Percentiles rank a stretch among this genome's conserved stretches.
Conservation (phyloP, 2,888 invertebrate genomes). For the Frankliniella fusca region DNA sequence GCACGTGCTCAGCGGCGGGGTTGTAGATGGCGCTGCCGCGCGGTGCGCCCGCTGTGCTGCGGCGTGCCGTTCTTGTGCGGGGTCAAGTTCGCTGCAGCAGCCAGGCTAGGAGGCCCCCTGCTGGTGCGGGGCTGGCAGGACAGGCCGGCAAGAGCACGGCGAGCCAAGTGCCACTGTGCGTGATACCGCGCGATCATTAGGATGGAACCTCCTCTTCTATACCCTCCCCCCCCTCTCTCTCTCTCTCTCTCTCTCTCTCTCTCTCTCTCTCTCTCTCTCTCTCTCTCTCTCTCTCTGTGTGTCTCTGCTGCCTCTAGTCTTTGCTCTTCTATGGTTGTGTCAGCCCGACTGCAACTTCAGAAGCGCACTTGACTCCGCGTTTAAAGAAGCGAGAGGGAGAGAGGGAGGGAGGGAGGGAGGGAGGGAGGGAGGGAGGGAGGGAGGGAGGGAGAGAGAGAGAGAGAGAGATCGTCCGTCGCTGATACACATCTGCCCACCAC, state of each 20-base stretch:
- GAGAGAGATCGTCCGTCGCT: background rate
- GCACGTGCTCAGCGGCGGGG: too few species aligned
- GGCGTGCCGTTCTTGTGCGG: background rate
- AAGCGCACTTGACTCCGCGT: too few species aligned
- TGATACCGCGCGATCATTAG: background rate
- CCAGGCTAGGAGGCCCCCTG: background rate
- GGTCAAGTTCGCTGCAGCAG: background rate
- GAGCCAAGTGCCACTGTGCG: slow-evolving; percentile 7
- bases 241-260: too few species aligned
- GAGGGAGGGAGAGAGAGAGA: background rate
- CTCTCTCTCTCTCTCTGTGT: too few species aligned
- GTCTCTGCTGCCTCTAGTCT: too few species aligned
- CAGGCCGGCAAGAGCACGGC: background rate
- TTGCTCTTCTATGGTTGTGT: too few species aligned
- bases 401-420: background rate
- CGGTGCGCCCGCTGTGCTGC: too few species aligned
- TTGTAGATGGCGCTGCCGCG: too few species aligned
- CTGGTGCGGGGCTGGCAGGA: background rate
- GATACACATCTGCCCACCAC: too few species aligned
- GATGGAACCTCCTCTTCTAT: background rate
- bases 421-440: background rate
- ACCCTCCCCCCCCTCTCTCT: too few species aligned
- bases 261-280: too few species aligned
- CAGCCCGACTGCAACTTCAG: too few species aligned
- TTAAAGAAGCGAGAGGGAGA: background rate